phyloP scores from a whole-genome alignment of 2,113 vertebrate genomes.

The Kryptolebias marmoratus region DNA sequence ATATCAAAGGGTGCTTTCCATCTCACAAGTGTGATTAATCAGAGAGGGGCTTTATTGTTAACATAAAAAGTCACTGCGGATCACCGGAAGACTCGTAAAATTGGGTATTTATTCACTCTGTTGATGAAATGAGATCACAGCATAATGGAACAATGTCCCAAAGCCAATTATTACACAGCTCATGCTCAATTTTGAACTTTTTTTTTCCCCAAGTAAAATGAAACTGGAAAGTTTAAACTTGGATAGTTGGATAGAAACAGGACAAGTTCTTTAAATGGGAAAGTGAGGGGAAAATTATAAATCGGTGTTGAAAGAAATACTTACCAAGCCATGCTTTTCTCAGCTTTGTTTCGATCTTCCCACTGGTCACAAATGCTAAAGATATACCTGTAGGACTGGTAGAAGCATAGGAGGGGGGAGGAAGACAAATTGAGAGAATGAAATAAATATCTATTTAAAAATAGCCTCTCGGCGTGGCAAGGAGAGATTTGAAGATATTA shows the following conservation, averaged over 20 bases:
- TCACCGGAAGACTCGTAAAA: slow-evolving; percentile 43
- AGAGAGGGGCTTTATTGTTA: slow-evolving; percentile 51
- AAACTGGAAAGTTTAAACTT: slow-evolving; percentile 3
- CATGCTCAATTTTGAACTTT: background rate
- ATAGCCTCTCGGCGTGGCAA: slow-evolving; percentile 81
- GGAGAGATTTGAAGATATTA: slow-evolving; percentile 84
- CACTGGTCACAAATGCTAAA: slow-evolving; percentile 58
- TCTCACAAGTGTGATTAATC: slow-evolving; percentile 64
- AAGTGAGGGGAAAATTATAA: slow-evolving; percentile 44
- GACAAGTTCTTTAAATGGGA: slow-evolving; percentile 5
- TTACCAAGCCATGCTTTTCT: slow-evolving; percentile 61
- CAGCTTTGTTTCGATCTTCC: slow-evolving; percentile 57
- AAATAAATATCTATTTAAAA: slow-evolving; percentile 83
- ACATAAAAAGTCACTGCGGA: slow-evolving; percentile 54
- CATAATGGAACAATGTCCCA: slow-evolving; percentile 35
- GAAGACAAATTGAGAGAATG: slow-evolving; percentile 72
- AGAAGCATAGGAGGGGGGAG: slow-evolving; percentile 10
- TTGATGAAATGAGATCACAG: slow-evolving; percentile 48
- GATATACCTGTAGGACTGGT: slow-evolving; percentile 59
- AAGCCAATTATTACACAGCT: slow-evolving; percentile 21
- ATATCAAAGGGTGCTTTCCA: slow-evolving; percentile 63
- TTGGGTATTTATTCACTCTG: slow-evolving; percentile 43
- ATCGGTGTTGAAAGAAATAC: slow-evolving; percentile 67
- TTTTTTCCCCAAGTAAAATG: background rate
- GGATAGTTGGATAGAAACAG: background rate